phyloP scores from a whole-genome alignment of 2,797 vertebrate genomes.

The Sphaeramia orbicularis region DNA sequence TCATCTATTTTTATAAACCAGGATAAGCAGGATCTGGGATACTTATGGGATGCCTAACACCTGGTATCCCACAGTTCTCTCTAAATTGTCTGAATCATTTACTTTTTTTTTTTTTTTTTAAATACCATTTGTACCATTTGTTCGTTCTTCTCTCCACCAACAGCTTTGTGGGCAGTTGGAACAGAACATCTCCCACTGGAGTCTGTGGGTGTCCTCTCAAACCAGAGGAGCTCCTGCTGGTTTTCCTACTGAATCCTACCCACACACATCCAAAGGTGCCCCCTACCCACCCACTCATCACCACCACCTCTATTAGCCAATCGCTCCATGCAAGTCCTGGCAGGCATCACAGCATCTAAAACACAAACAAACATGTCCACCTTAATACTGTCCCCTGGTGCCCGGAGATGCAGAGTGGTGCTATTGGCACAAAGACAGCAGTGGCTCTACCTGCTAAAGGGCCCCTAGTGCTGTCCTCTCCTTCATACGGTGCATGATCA shows the following conservation, averaged over 20 bases:
- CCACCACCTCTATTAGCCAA: constrained; percentile 45
- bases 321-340: constrained; percentile 62
- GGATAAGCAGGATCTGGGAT: constrained; percentile 43
- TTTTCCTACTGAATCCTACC: constrained; percentile 59
- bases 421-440: constrained; percentile 58
- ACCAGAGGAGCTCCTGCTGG: constrained; percentile 61
- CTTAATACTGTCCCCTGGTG: constrained; percentile 64
- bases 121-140: background rate
- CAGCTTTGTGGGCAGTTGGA: constrained; percentile 68
- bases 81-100: constrained; percentile 47
- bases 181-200: constrained; percentile 69
- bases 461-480: constrained; percentile 34
- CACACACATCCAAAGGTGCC: constrained; percentile 66
- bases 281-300: no score
- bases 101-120: constrained; percentile 19
- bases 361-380: constrained; percentile 67
- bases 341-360: constrained; percentile 61
- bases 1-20: constrained; percentile 49
- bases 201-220: constrained; percentile 74
- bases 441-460: constrained; percentile 35
- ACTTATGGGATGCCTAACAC: constrained; percentile 21
- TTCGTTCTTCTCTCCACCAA: constrained; percentile 39
- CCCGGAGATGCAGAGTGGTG: constrained; percentile 56
- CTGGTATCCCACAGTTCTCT: constrained; percentile 43
- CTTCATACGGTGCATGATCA: constrained; percentile 65